Evolutionary conservation across 2,888 invertebrate species (phyloP), one percentile per base, ranked within the genome.

Genomic region (Dolichomitus sp.): DNA sequence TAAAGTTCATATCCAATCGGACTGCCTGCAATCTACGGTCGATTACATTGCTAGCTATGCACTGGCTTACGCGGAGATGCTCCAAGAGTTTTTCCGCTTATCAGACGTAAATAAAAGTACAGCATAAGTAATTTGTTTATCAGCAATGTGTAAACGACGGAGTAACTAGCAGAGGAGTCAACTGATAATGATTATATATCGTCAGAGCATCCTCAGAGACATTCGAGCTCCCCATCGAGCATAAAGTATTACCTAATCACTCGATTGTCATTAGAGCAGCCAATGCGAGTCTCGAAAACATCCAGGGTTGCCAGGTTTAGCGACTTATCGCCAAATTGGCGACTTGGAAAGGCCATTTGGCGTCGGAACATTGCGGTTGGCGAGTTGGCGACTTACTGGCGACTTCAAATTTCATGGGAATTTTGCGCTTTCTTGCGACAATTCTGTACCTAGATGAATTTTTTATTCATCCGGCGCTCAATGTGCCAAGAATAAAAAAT

Each of bases 171-270:
- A 19, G 37, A 61, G 12, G 14, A 6, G 17, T 17, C 17, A 48
- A 23, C 27, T 11, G 4, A 17, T 4, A n/a, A 9, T 1, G 2
- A 7, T 27, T n/a, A 27, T 37, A 40, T 37, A 59, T 68, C 30
- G 57, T 23, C 57, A 5, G 61, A 48, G 48, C n/a, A 5, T 30
- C 14, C n/a, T n/a, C n/a, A n/a, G n/a, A n/a, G n/a, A n/a, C n/a
- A n/a, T n/a, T n/a, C n/a, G n/a, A n/a, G 57, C 17, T 37, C 12
- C 7, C 7, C 12, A 40, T 42, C 27, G 40, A 52, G 14, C 11
- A 23, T 40, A 6, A 4, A 17, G 19, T 6, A 42, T 70, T 70
- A 70, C 27, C 17, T 27, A 70, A 70, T 70, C 54, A 40, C 5
- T 27, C 42, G 57, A 27, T 70, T 30, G 42, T n/a, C 57, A 17